Base-by-base conservation (phyloP, 2,888 invertebrate genomes). In the Limnephilus auricula region DNA sequence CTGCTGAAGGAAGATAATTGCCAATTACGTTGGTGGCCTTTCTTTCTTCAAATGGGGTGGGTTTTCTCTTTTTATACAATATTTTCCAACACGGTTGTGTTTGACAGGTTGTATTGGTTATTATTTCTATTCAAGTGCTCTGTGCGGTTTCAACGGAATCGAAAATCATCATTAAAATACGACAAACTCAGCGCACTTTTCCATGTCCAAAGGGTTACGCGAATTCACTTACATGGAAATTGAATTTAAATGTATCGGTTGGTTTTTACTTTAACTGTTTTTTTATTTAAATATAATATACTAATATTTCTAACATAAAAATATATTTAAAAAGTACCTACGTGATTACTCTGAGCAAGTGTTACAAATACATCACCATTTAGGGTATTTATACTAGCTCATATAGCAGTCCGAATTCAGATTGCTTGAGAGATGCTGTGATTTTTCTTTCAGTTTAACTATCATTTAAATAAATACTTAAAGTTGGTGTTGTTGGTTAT, bases 51-150 rank as follows among this genome's bases (percentile, higher is more conserved):
- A 40, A 85, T 40, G 45, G 45, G 85, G 85, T 5, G 37, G 34
- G 25, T 82, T 82, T 82, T 82, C 34, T 25, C 34, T 82, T 82
- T 82, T 82, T 82, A 82, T 82, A 34, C 34, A 34, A 82, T 34
- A 82, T 82, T 82, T 45, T 85, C 85, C 34, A 85, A 85, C 85
- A 85, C 45, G 40, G 45, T 45, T 85, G 85, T 45, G 40, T 85
- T 85, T 45, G 85, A 85, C 85, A 85, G 85, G 85, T 85, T n/a
- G 45, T 85, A 85, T 45, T 85, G 85, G 45, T 85, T 30, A 85
- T 85, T 30, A 40, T n/a, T 40, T 37, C 82, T 34, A 2, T 80
- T 82, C 13, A 34, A 25, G 34, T 65, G n/a, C n/a, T 65, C 9
- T n/a, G 10, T 65, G 65, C 18, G 34, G 34, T 15, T 82, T 25